Evolutionary conservation across 2,888 invertebrate genomes (phyloP).

Genomic region (Podabrus alpinus): DNA sequence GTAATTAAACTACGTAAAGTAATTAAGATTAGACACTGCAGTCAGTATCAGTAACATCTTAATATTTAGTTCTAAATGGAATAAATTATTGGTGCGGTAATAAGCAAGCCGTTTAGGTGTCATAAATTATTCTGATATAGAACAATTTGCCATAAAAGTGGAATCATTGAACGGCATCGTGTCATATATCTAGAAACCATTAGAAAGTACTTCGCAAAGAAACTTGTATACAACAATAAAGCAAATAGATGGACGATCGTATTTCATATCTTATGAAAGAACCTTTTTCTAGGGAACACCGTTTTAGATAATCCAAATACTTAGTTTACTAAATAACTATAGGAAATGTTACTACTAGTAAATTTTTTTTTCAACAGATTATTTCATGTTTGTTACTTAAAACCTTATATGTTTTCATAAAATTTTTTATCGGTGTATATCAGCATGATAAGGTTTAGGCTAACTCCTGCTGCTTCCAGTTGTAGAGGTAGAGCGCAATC

Average conservation of each 20-base stretch:
- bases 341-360: slow-evolving; percentile 25
- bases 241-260: slow-evolving; percentile 46
- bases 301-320: not conserved
- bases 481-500: slow-evolving; percentile 35
- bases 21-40: slow-evolving; percentile 51
- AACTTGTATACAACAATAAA: slow-evolving; percentile 49
- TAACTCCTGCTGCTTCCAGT: slow-evolving; percentile 37
- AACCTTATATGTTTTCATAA: not conserved
- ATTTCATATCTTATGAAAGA: slow-evolving; percentile 47
- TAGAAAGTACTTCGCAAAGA: slow-evolving; percentile 47
- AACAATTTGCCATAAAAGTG: slow-evolving; percentile 46
- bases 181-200: slow-evolving; percentile 48
- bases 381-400: slow-evolving; percentile 23
- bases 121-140: slow-evolving; percentile 48
- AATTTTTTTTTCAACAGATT: not conserved
- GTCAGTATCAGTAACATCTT: slow-evolving; percentile 50
- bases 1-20: slow-evolving; percentile 52
- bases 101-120: slow-evolving; percentile 44
- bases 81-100: slow-evolving; percentile 50
- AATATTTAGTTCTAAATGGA: slow-evolving; percentile 51
- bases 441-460: slow-evolving; percentile 39
- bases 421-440: slow-evolving; percentile 34
- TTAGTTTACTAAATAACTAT: slow-evolving; percentile 33
- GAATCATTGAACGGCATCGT: slow-evolving; percentile 45
- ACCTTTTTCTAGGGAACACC: slow-evolving; percentile 32